Conservation (phyloP, 2,113 vertebrate species). For the Notothenia rossii region DNA sequence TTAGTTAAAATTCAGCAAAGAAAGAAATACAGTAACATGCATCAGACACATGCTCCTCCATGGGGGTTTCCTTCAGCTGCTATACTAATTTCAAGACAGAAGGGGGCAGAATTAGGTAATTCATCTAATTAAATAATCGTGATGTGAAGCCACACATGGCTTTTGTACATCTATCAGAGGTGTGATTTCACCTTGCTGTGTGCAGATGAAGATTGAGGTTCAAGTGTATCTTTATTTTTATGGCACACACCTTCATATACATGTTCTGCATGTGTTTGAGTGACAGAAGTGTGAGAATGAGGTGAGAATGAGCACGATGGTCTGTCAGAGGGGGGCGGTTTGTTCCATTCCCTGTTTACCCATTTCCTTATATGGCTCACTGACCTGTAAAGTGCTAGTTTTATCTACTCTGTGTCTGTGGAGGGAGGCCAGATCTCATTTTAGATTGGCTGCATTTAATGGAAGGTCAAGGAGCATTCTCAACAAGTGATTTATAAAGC, state of each 20-base stretch:
- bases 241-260: neutral
- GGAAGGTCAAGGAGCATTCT: slow-evolving; percentile 26
- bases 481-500: slow-evolving; percentile 47
- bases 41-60: neutral
- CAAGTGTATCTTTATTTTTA: neutral
- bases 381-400: slow-evolving; percentile 48
- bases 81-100: slow-evolving; percentile 50
- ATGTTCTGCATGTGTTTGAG: slow-evolving; percentile 12
- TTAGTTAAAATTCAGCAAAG: neutral
- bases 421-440: slow-evolving; percentile 67
- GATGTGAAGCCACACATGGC: neutral
- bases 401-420: slow-evolving; percentile 16
- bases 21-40: neutral
- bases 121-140: slow-evolving; percentile 41
- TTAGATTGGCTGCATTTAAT: slow-evolving; percentile 62
- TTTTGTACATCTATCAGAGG: neutral
- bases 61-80: slow-evolving; percentile 22
- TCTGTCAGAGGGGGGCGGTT: slow-evolving; percentile 11
- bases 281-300: slow-evolving; percentile 31
- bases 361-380: slow-evolving; percentile 41
- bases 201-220: slow-evolving; percentile 4
- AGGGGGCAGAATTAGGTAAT: slow-evolving; percentile 65
- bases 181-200: slow-evolving; percentile 2
- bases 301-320: slow-evolving; percentile 26
- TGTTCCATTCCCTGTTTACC: slow-evolving; percentile 13